phyloP scores from a whole-genome alignment of 2,113 vertebrate genomes.

The Micronycteris hirsuta region DNA sequence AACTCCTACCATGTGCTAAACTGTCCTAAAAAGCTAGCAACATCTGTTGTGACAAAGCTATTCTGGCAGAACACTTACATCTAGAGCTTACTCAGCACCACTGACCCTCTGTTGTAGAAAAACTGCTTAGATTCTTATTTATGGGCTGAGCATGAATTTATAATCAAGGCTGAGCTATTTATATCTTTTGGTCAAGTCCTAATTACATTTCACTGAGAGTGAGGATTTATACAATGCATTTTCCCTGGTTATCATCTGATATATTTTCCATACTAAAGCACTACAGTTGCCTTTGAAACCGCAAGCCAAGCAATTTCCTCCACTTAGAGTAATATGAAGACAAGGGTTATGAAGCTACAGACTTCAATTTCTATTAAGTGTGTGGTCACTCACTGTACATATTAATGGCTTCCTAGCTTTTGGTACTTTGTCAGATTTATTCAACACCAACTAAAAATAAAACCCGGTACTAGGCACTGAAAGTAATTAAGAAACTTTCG shows the following conservation, averaged over 20 bases:
- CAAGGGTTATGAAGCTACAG: not conserved
- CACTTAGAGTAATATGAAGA: not conserved
- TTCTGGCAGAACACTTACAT: not conserved
- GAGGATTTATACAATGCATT: conserved; percentile 17
- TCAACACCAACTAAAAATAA: conserved; percentile 33
- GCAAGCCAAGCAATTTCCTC: not conserved
- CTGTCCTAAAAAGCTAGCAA: not conserved
- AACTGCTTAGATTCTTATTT: not conserved
- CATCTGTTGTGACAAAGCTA: not conserved
- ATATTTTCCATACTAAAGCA: not conserved
- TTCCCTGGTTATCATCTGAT: not conserved
- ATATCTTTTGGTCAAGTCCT: not conserved
- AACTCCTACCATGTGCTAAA: not conserved
- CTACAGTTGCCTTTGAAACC: not conserved
- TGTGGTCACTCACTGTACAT: not conserved
- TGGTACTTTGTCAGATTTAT: not conserved
- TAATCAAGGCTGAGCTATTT: conserved; percentile 19
- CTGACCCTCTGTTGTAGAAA: not conserved
- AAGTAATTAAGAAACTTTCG: conserved; percentile 26
- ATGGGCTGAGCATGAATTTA: not conserved
- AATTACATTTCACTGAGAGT: not conserved
- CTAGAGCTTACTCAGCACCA: not conserved
- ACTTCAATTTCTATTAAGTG: not conserved
- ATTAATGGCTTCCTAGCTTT: not conserved
- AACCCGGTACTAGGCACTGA: not conserved